A percentile compares a stretch with the other conserved stretches of the same genome.
Evolutionary conservation across 92 coral and sea anemone genomes (phyloP).

Genomic region (Montipora capitata): DNA sequence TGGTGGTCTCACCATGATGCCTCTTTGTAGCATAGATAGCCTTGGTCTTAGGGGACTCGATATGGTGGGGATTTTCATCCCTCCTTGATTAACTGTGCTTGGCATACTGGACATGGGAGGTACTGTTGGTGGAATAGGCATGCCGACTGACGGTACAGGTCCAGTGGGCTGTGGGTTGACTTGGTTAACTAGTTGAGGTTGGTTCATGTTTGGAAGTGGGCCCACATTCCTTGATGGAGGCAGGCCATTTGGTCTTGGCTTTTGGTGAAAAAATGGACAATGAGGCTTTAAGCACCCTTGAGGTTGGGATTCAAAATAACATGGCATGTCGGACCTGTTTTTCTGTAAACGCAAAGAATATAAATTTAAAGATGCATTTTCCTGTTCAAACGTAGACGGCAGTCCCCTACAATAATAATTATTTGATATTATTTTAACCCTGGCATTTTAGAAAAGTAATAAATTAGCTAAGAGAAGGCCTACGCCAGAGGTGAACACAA

Average conservation of each 20-base stretch:
- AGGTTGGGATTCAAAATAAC: constrained; percentile 88
- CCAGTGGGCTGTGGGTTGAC: not conserved
- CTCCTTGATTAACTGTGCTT: constrained; percentile 9
- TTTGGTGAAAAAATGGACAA: constrained; percentile 87
- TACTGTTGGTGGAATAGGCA: not conserved
- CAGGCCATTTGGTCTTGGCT: constrained; percentile 66
- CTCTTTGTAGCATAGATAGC: constrained; percentile 56
- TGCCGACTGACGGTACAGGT: not conserved
- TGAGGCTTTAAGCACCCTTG: constrained; percentile 83
- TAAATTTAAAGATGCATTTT: not conserved
- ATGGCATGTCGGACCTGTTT: constrained; percentile 73
- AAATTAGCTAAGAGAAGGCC: too few relatives aligned
- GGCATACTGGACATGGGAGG: not conserved
- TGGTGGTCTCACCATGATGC: constrained; percentile 37
- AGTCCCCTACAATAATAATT: too few relatives aligned
- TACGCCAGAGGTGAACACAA: too few relatives aligned
- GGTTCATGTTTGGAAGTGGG: not conserved
- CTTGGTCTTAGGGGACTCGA: constrained; percentile 58
- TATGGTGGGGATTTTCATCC: constrained; percentile 47
- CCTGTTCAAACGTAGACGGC: too few relatives aligned
- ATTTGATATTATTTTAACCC: too few relatives aligned
- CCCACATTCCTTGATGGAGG: constrained; percentile 15
- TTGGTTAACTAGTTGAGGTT: constrained; percentile 11
- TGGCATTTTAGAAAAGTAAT: too few relatives aligned
- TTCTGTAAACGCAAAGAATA: constrained; percentile 62